Evolutionary conservation across 2,113 vertebrate genomes (phyloP).

Genomic region (Dunckerocampus dactyliophorus): DNA sequence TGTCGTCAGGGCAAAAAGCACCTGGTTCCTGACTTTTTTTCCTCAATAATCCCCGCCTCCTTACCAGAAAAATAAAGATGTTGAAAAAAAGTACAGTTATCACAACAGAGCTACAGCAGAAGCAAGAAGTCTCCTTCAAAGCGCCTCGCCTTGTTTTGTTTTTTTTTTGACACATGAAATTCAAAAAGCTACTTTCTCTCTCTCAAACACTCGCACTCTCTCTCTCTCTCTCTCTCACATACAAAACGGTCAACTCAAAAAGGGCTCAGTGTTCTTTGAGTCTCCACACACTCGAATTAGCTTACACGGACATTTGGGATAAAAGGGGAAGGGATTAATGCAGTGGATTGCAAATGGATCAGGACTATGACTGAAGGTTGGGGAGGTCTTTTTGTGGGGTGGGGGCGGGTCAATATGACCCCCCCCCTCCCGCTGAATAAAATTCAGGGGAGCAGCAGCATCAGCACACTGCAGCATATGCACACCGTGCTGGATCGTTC

Average conservation of each 20-base stretch:
- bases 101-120: conserved; percentile 71
- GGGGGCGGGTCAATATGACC: conserved; percentile 63
- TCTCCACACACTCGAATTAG: conserved; percentile 68
- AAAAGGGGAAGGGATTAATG: conserved; percentile 42
- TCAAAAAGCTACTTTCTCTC: conserved; percentile 41
- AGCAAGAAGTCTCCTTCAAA: conserved; percentile 70
- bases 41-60: background rate
- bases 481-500: conserved; percentile 55
- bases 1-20: conserved; percentile 27
- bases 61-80: conserved; percentile 47
- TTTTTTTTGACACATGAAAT: conserved; percentile 59
- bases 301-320: conserved; percentile 78
- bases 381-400: conserved; percentile 18
- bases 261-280: conserved; percentile 73
- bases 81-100: conserved; percentile 52
- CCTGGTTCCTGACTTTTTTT: background rate
- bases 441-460: conserved; percentile 68
- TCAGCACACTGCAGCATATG: conserved; percentile 53
- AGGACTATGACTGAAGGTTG: conserved; percentile 28
- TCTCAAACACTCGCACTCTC: conserved; percentile 24
- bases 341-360: conserved; percentile 57
- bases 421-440: conserved; percentile 47
- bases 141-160: conserved; percentile 66
- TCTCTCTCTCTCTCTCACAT: conserved; percentile 17
- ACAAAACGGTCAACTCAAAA: conserved; percentile 58